A percentile compares a stretch with the other conserved stretches of the same genome.
Evolutionary conservation across 2,113 vertebrate genomes (phyloP).

Genomic region (Rhinoptilus africanus): DNA sequence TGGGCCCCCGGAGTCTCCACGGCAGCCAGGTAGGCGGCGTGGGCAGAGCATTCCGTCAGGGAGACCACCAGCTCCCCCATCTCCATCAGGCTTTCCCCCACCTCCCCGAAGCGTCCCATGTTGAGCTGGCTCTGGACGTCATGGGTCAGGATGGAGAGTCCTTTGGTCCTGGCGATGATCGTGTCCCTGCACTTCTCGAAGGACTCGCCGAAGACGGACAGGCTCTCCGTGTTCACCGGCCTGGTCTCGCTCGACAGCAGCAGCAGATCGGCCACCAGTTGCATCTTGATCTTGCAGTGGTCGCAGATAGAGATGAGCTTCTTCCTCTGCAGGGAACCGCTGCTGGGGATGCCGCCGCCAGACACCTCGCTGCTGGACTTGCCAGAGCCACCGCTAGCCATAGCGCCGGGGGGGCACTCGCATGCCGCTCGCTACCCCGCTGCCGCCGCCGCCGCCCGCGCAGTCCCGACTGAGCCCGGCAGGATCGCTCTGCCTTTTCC

Average conservation of each 20-base stretch:
- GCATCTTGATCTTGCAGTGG: slow-evolving; percentile 95
- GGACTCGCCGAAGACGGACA: slow-evolving; percentile 83
- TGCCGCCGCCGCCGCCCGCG: slow-evolving; percentile 72
- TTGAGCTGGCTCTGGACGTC: slow-evolving; percentile 98
- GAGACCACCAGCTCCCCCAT: slow-evolving; percentile 95
- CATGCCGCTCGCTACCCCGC: slow-evolving; percentile 79
- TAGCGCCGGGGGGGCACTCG: slow-evolving; percentile 79
- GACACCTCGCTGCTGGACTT: slow-evolving; percentile 86
- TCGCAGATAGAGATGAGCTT: slow-evolving; percentile 90
- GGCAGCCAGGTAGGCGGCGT: slow-evolving; percentile 92
- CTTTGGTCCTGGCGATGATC: slow-evolving; percentile 95
- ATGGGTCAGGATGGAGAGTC: slow-evolving; percentile 95
- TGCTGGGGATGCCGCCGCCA: slow-evolving; percentile 63
- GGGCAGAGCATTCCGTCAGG: slow-evolving; percentile 92
- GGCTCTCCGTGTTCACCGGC: slow-evolving; percentile 87
- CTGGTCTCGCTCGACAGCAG: slow-evolving; percentile 95
- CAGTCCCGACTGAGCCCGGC: slow-evolving; percentile 81
- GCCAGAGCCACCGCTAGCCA: slow-evolving; percentile 93
- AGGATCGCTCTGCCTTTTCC: slow-evolving; percentile 73
- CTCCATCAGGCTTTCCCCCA: slow-evolving; percentile 89
- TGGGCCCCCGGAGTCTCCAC: slow-evolving; percentile 89
- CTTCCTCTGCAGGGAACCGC: slow-evolving; percentile 84
- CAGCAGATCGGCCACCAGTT: slow-evolving; percentile 97
- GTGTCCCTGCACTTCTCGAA: slow-evolving; percentile 98
- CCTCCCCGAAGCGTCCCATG: slow-evolving; percentile 94